Conservation (phyloP, 2,797 vertebrate genomes). For the Echiichthys vipera region DNA sequence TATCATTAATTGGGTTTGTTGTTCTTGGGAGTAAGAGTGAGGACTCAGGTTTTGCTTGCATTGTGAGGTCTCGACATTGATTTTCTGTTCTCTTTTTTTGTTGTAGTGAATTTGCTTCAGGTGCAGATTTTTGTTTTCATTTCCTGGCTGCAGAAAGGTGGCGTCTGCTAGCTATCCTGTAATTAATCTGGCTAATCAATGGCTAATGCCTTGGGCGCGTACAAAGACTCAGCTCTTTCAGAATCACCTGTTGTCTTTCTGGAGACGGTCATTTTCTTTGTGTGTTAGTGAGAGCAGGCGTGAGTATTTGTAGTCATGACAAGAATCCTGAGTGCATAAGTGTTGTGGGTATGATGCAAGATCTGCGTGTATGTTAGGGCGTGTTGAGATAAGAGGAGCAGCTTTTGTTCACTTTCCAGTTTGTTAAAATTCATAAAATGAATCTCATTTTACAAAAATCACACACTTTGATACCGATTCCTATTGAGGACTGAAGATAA, state of each 20-base stretch:
- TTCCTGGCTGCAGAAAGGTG: constrained; percentile 44
- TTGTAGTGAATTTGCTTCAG: constrained; percentile 52
- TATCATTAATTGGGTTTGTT: constrained; percentile 74
- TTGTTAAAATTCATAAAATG: constrained; percentile 44
- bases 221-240: constrained; percentile 37
- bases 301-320: neutral
- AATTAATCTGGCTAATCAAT: constrained; percentile 77
- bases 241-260: constrained; percentile 53
- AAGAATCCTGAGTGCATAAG: neutral
- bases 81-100: constrained; percentile 38
- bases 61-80: constrained; percentile 51
- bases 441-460: constrained; percentile 46
- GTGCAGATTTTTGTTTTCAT: constrained; percentile 63
- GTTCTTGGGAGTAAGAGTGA: constrained; percentile 61
- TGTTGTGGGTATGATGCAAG: neutral
- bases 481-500: constrained; percentile 31
- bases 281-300: neutral
- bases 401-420: too few species aligned
- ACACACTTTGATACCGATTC: constrained; percentile 39
- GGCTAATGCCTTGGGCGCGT: constrained; percentile 34
- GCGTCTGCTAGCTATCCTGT: constrained; percentile 51
- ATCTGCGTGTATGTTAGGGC: constrained; percentile 5
- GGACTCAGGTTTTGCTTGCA: constrained; percentile 42
- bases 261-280: neutral
- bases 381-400: constrained; percentile 21